Percentiles rank a stretch among this genome's conserved stretches.
Evolutionary conservation across 2,113 vertebrate species (phyloP).

Genomic region (Collichthys lucidus): DNA sequence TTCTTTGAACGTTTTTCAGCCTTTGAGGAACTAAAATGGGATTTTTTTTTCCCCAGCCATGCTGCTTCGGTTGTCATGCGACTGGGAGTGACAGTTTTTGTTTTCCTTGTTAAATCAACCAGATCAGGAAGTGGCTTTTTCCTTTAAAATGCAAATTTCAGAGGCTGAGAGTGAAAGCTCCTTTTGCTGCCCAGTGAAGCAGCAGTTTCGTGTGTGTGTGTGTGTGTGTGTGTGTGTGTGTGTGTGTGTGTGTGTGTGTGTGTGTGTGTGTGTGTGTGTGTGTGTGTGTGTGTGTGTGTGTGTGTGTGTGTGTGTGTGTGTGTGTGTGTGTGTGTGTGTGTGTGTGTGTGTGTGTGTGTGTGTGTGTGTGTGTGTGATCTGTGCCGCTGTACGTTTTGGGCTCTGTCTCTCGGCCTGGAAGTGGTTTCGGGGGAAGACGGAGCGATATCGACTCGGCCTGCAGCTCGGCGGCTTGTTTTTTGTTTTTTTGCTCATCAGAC

Average conservation of each 20-base stretch:
- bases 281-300: neutral
- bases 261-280: too few relatives aligned
- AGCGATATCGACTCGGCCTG: constrained; percentile 39
- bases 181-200: neutral
- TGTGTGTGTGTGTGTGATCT: constrained; percentile 7
- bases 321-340: too few relatives aligned
- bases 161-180: constrained; percentile 18
- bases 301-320: too few relatives aligned
- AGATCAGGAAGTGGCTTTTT: constrained; percentile 32
- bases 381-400: constrained; percentile 16
- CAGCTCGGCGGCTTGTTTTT: constrained; percentile 38
- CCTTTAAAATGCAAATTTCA: constrained; percentile 59
- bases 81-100: constrained; percentile 25
- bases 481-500: constrained; percentile 12
- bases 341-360: neutral
- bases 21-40: neutral
- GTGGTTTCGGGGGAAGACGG: constrained; percentile 42
- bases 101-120: constrained; percentile 51
- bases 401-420: constrained; percentile 29
- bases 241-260: too few relatives aligned
- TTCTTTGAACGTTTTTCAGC: neutral
- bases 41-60: neutral
- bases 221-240: too few relatives aligned
- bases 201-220: too few relatives aligned
- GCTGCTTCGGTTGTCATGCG: neutral